These are phyloP conservation scores for Trissolcus japonicus DNA, from an alignment of 2,888 invertebrate genomes.

Conservation along the genomic window DNA sequence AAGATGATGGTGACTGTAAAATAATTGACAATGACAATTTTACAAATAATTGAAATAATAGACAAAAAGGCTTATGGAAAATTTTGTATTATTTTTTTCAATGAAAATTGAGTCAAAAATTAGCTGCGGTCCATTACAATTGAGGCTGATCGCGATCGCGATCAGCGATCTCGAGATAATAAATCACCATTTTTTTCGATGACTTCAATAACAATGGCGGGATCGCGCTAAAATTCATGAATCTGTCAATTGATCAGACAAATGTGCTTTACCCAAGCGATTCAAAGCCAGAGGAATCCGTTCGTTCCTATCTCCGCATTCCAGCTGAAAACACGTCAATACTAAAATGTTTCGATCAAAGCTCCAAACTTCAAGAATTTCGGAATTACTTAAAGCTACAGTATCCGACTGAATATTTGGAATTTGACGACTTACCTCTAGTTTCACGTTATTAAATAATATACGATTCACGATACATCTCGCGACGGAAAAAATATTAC, in stretches of 20 bases:
- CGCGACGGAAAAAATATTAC: no score
- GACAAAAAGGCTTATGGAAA: no score
- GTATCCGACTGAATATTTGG: conserved; percentile 33
- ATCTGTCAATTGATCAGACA: conserved; percentile 42
- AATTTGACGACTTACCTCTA: conserved; percentile 21
- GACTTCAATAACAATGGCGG: conserved; percentile 20
- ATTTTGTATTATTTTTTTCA: neutral
- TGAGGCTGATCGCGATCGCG: conserved; percentile 8
- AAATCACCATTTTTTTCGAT: conserved; percentile 5
- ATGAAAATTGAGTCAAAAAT: conserved; percentile 10
- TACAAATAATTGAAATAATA: no score
- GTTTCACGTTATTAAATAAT: conserved; percentile 18
- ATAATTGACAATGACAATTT: no score
- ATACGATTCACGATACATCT: neutral
- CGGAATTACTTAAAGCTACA: conserved; percentile 33
- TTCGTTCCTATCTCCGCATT: conserved; percentile 40
- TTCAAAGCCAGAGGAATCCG: conserved; percentile 51
- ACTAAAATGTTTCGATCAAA: conserved; percentile 49
- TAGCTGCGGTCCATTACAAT: neutral
- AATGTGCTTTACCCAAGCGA: conserved; percentile 40
- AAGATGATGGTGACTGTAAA: no score
- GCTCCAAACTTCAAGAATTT: conserved; percentile 43
- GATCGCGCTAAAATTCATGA: conserved; percentile 33
- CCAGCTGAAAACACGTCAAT: conserved; percentile 44
- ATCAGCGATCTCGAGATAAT: no score